phyloP scores from a whole-genome alignment of 2,113 vertebrate genomes.

The Rhinogobius similis region DNA sequence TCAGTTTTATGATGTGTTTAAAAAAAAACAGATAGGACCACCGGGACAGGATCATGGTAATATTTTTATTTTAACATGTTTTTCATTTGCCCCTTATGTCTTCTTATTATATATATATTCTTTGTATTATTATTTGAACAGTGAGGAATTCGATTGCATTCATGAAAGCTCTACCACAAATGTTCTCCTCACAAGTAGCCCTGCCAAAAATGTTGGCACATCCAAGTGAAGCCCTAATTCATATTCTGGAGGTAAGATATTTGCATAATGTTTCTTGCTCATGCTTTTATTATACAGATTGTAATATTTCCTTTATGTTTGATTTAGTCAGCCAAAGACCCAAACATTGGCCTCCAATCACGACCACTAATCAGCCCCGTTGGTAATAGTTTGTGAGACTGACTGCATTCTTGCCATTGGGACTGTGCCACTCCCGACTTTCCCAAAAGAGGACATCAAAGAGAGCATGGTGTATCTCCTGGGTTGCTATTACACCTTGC shows the following conservation, averaged over 20 bases:
- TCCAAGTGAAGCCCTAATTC: neutral
- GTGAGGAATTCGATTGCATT: neutral
- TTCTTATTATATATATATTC: neutral
- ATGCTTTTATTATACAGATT: neutral
- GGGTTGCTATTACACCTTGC: neutral
- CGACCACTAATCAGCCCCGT: neutral
- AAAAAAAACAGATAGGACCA: conserved; percentile 43
- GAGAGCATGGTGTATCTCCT: neutral
- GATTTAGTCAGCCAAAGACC: neutral
- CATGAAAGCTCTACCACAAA: neutral
- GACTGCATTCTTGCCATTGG: neutral
- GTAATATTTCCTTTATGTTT: neutral
- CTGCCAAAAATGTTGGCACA: neutral
- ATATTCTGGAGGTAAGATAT: neutral
- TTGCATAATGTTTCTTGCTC: neutral
- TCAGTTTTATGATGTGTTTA: conserved; percentile 45
- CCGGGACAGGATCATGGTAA: conserved; percentile 23
- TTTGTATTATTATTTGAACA: neutral
- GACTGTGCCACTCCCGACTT: neutral
- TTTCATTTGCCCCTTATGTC: neutral
- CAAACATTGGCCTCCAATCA: neutral
- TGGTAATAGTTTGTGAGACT: neutral
- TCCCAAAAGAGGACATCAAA: neutral
- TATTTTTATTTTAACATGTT: neutral
- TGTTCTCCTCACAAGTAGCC: neutral